Evolutionary conservation across 2,113 vertebrate species (phyloP), one percentile per base, ranked within the genome.

Genomic region (Chionodraco myersi): DNA sequence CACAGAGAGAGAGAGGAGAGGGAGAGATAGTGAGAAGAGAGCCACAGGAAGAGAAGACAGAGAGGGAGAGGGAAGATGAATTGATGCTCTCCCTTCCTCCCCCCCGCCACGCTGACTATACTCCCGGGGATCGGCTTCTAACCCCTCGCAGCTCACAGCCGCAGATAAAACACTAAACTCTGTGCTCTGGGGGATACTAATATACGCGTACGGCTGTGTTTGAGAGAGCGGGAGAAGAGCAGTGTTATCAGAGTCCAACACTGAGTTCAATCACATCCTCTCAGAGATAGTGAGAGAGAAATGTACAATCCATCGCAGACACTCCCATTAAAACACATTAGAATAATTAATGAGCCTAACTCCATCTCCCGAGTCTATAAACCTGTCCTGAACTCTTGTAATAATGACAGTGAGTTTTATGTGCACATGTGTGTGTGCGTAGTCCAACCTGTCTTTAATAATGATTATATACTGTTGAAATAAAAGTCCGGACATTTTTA

Each of bases 311-410:
- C 53, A 83, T 73, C 3, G 70, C 80, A 75, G 86, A 62, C 79
- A 72, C 79, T 85, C 82, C 89, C 72, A 76, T 86, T 88, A 85
- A 91, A 91, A 57, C 85, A 81, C 87, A 89, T 92, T 92, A 89
- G 82, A 89, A 93, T 90, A 90, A 91, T 91, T 90, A 92, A 92
- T 87, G 90, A 93, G 88, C 44, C 86, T 45, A 62, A 90, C 86
- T 87, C 79, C 77, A 68, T 79, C 84, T 85, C 69, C 65, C 51
- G 72, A 90, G 89, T 93, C 86, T 82, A 90, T 90, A 92, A 93
- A 91, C 77, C 89, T 86, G 78, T 86, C 88, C 74, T 13, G 15
- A 85, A 83, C 81, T 83, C 85, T 88, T 86, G 80, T 80, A 83
- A 80, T 88, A 80, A 90, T 75, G 85, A 86, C 79, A 79, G 73